Percentiles rank a stretch among this genome's conserved stretches.
These are phyloP conservation scores for Chitala chitala DNA, from an alignment of 2,113 vertebrate genomes.

Conservation along the genomic window DNA sequence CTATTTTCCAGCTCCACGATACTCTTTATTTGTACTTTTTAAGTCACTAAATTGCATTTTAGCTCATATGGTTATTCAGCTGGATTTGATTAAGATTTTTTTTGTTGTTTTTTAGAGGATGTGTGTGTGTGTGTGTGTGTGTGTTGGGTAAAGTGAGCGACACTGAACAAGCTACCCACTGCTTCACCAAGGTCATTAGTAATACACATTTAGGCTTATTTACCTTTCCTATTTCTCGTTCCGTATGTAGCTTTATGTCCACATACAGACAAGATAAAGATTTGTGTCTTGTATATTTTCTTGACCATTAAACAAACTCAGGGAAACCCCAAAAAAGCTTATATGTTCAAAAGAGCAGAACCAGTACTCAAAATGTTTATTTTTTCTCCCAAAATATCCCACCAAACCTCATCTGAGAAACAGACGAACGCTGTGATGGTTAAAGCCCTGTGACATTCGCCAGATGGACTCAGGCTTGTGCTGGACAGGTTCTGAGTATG, in stretches of 20 bases:
- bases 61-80: conserved; percentile 45
- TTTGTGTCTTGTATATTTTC: background rate
- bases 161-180: too few species aligned
- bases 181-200: too few species aligned
- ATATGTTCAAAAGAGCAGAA: background rate
- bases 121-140: background rate
- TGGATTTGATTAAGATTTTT: conserved; percentile 49
- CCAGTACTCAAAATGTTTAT: background rate
- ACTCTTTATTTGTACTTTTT: conserved; percentile 50
- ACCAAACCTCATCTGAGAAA: background rate
- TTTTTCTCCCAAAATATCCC: conserved; percentile 9
- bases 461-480: background rate
- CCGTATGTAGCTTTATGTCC: background rate
- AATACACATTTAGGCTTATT: too few species aligned
- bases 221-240: background rate
- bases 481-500: background rate
- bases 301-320: conserved; percentile 1
- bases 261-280: background rate
- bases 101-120: conserved; percentile 28
- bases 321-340: background rate
- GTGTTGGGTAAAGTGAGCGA: background rate
- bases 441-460: background rate
- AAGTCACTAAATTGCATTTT: conserved; percentile 49
- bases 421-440: background rate
- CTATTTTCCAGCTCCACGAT: conserved; percentile 46